Evolutionary conservation across 2,888 invertebrate species (phyloP).

Genomic region (Athripsodes cinereus): DNA sequence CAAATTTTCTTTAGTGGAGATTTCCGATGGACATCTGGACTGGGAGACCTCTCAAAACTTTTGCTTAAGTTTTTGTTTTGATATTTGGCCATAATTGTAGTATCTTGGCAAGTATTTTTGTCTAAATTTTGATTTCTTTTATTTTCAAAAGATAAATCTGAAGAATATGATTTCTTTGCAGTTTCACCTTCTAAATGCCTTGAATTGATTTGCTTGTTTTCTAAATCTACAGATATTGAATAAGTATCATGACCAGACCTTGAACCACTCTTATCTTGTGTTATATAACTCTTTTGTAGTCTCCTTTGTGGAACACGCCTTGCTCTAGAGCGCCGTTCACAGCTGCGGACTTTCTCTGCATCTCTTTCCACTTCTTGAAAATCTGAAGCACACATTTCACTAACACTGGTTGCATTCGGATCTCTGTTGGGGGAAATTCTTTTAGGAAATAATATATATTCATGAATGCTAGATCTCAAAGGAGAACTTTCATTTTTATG

Average conservation of each 20-base stretch:
- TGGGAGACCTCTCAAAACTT: slow-evolving; percentile 36
- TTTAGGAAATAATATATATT: slow-evolving; percentile 28
- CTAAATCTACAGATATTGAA: background rate
- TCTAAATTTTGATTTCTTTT: background rate
- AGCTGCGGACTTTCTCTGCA: slow-evolving; percentile 20
- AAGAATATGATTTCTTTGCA: background rate
- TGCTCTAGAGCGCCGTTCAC: slow-evolving; percentile 22
- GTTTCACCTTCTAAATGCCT: background rate
- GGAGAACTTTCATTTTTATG: slow-evolving; percentile 37
- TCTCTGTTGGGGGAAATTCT: slow-evolving; percentile 36
- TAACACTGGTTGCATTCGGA: slow-evolving; percentile 29
- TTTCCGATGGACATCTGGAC: slow-evolving; percentile 28
- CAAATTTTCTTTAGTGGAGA: slow-evolving; percentile 24
- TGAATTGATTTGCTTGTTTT: background rate
- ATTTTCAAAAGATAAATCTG: background rate
- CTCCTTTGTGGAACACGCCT: slow-evolving; percentile 20
- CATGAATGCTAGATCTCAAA: slow-evolving; percentile 33
- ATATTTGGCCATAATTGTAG: no score
- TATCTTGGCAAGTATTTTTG: background rate
- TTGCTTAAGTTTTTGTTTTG: slow-evolving; percentile 13
- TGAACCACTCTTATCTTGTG: background rate
- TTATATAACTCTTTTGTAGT: slow-evolving; percentile 1
- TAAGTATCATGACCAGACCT: background rate
- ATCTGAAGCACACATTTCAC: slow-evolving; percentile 27
- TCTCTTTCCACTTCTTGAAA: slow-evolving; percentile 16